Evolutionary conservation across 2,797 vertebrate genomes (phyloP), one percentile per base, ranked within the genome.

Genomic region (Ambastaia sidthimunki): DNA sequence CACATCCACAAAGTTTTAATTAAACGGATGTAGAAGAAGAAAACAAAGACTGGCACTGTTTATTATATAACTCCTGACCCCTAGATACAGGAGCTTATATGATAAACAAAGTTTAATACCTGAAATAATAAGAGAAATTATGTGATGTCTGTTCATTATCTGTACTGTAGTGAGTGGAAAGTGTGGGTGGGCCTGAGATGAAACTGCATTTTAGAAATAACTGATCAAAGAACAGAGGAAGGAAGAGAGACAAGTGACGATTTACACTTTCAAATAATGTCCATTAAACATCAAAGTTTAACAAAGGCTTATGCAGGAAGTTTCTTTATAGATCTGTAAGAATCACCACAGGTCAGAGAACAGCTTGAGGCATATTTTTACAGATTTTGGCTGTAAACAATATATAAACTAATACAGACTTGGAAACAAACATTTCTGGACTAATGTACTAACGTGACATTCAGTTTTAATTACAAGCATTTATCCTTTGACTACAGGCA

Each of bases 131-230:
- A 70, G 60, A 54, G 68, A 16, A 44, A 25, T 67, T 16, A 67
- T 19, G 12, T 63, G 59, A 63, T 67, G 50, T 44, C 63, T 76
- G 74, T 50, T 76, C 52, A 67, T 76, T 37, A 76, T 62, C 62
- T 67, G 23, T n/a, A n/a, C n/a, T n/a, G n/a, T n/a, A n/a, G n/a
- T n/a, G n/a, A n/a, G n/a, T n/a, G n/a, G n/a, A n/a, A n/a, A n/a
- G n/a, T n/a, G n/a, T n/a, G n/a, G n/a, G n/a, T n/a, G n/a, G n/a
- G n/a, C n/a, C n/a, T n/a, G n/a, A n/a, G n/a, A n/a, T n/a, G n/a
- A n/a, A n/a, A n/a, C n/a, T n/a, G n/a, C n/a, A n/a, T n/a, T n/a
- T n/a, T n/a, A n/a, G n/a, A n/a, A n/a, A n/a, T n/a, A n/a, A n/a
- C n/a, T n/a, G n/a, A n/a, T n/a, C n/a, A n/a, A n/a, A n/a, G n/a